These are phyloP conservation scores for Leguminivora glycinivorella DNA, from an alignment of 1,140 invertebrate species.

Conservation along the genomic window DNA sequence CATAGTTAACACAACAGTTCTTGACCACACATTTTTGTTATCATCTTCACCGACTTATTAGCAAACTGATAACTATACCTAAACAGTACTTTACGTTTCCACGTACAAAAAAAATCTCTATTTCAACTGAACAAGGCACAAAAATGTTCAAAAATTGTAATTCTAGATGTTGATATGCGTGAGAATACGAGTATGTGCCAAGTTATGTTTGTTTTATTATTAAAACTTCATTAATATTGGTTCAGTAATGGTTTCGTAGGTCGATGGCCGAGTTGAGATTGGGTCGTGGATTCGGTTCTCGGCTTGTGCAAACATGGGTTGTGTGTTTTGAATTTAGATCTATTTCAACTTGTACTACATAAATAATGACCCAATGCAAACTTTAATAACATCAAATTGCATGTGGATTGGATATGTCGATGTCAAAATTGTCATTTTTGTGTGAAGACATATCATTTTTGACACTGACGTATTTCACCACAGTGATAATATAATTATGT, in stretches of 20 bases:
- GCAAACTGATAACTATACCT: slow-evolving; percentile 4
- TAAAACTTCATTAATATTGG: slow-evolving; percentile 24
- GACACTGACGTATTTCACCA: no score
- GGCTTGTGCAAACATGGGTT: background rate
- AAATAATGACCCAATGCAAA: no score
- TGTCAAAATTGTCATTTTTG: no score
- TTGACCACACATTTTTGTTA: background rate
- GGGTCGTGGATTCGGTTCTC: background rate
- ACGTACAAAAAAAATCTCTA: background rate
- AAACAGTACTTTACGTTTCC: background rate
- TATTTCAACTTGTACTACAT: no score
- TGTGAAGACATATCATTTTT: no score
- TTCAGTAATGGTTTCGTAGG: background rate
- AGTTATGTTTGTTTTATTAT: slow-evolving; percentile 17
- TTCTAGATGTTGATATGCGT: slow-evolving; percentile 16
- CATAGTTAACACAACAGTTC: background rate
- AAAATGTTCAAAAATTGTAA: background rate
- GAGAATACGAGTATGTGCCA: slow-evolving; percentile 8
- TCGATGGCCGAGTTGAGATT: background rate
- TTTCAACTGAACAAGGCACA: background rate
- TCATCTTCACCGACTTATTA: background rate
- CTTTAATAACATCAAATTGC: no score
- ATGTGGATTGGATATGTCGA: no score
- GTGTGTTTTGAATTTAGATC: background rate
- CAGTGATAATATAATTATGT: no score